Evolutionary conservation across 2,113 vertebrate species (phyloP).

Genomic region (Sprattus sprattus): DNA sequence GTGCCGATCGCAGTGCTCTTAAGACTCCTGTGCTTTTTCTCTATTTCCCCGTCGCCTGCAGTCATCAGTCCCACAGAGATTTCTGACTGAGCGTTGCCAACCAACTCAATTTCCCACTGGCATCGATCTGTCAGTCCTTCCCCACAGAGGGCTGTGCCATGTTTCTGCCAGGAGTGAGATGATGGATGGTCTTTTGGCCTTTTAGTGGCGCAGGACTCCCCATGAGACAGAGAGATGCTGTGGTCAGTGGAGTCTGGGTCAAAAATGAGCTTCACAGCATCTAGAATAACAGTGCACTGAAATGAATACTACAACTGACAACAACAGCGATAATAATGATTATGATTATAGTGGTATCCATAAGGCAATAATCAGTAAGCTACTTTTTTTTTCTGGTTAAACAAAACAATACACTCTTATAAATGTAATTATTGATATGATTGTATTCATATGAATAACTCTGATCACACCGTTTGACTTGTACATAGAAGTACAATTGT

Average conservation of each 20-base stretch:
- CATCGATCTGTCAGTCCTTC: neutral
- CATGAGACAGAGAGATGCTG: neutral
- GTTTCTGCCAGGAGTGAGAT: neutral
- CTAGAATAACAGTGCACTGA: neutral
- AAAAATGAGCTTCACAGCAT: neutral
- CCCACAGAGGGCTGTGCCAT: neutral
- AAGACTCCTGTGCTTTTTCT: neutral
- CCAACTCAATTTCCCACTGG: neutral
- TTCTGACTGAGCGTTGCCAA: neutral
- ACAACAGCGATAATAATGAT: too few relatives aligned
- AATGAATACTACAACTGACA: neutral
- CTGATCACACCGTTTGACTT: too few relatives aligned
- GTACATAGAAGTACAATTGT: too few relatives aligned
- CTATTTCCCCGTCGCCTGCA: neutral
- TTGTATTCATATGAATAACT: neutral
- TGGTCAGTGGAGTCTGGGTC: neutral
- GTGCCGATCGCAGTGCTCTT: neutral
- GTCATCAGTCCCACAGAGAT: neutral
- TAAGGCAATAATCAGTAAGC: too few relatives aligned
- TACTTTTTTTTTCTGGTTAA: too few relatives aligned
- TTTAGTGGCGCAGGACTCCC: neutral
- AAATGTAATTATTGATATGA: too few relatives aligned
- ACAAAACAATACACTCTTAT: too few relatives aligned
- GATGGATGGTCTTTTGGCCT: neutral
- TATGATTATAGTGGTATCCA: too few relatives aligned